Evolutionary conservation across 2,113 vertebrate species (phyloP), one percentile per base, ranked within the genome.

Genomic region (Phainopepla nitens): DNA sequence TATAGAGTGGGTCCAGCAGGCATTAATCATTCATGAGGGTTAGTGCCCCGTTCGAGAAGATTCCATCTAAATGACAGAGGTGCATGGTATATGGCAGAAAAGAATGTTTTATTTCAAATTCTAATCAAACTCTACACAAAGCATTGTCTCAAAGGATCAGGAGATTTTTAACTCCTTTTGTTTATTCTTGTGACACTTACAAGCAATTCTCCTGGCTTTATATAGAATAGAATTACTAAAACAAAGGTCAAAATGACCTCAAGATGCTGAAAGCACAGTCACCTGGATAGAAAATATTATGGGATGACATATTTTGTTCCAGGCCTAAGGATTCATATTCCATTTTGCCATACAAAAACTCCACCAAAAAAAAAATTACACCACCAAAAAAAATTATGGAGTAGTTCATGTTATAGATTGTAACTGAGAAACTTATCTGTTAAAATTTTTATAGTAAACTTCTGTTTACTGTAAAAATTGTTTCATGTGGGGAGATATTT

Each of bases 1-100:
- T 42, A 14, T 5, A 56, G 6, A 23, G 33, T 47, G 6, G 10
- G 13, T 65, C 18, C 5, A 12, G 9, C 0, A 2, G 29, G 5
- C 2, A 1, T 62, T 72, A 42, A 15, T 69, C 35, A 66, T 49
- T 57, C 15, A 25, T 23, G 18, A 6, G 15, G 47, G 2, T 69
- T 69, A 83, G 53, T 31, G 45, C 9, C 6, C 31, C 51, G 4
- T 36, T 70, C 54, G 42, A 19, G 28, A 22, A 2, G 0, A 15
- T 66, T 66, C 28, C 62, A 62, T 41, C 21, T 78, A 60, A 88
- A 58, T 66, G 29, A 31, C 31, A 82, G 22, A 72, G 3, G 3
- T 53, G 3, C 6, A 44, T 19, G 17, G 25, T 79, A 79, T 35
- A 75, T 2, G 5, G 6, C 11, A 86, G 39, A 79, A 61, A 62